Conservation (phyloP, 2,888 invertebrate species). For the Stenichneumon culpator region DNA sequence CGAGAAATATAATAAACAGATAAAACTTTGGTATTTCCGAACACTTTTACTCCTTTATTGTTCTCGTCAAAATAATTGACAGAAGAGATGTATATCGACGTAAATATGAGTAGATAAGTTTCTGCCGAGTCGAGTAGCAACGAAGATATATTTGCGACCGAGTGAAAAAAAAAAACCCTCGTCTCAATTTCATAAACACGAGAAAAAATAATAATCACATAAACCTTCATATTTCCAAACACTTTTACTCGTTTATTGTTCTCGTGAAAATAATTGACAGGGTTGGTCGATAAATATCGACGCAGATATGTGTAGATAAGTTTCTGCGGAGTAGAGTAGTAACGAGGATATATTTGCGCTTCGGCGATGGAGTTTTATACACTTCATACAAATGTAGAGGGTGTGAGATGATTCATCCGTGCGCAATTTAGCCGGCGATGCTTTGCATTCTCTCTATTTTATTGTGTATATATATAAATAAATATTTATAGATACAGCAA, state of each 20-base stretch:
- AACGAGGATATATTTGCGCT: not conserved
- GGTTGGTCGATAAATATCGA: constrained; percentile 14
- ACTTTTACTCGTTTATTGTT: constrained; percentile 22
- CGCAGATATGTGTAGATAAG: constrained; percentile 10
- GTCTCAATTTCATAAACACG: no score
- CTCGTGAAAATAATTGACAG: constrained; percentile 25
- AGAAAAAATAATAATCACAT: not conserved
- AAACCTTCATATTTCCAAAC: not conserved
- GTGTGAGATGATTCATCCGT: constrained; percentile 7
- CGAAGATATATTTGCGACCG: not conserved
- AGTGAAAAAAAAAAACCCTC: not conserved
- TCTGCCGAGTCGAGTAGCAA: not conserved
- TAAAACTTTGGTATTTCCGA: not conserved
- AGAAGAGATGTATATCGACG: constrained; percentile 31
- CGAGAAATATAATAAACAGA: not conserved
- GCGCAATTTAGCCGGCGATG: not conserved
- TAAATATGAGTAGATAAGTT: constrained; percentile 4
- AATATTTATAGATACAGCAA: constrained; percentile 6
- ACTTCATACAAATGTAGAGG: constrained; percentile 2
- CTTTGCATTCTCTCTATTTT: constrained; percentile 8
- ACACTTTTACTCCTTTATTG: constrained; percentile 31
- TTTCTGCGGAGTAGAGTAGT: not conserved
- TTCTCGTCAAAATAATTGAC: constrained; percentile 17
- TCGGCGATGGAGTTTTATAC: constrained; percentile 3
- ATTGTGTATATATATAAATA: not conserved